These are phyloP conservation scores for Varroa destructor DNA, from an alignment of 1,140 invertebrate genomes.

Conservation along the genomic window DNA sequence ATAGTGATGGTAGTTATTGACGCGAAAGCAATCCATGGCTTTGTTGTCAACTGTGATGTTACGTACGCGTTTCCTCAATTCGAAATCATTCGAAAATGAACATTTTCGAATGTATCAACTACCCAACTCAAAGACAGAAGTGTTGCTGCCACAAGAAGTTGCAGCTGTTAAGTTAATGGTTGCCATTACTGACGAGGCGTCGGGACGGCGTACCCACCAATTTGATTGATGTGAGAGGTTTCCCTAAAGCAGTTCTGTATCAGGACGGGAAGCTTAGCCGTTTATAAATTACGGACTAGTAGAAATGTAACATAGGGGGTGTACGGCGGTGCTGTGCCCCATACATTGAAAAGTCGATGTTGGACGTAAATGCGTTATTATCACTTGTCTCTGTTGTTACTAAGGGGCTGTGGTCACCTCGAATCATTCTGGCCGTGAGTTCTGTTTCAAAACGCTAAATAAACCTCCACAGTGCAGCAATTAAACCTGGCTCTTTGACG, in stretches of 20 bases:
- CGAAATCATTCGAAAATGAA: constrained; percentile 1
- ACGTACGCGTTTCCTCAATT: background rate
- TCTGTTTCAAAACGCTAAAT: background rate
- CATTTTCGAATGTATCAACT: background rate
- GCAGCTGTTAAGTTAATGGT: constrained; percentile 7
- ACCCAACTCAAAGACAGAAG: background rate
- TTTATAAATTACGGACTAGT: too few species aligned
- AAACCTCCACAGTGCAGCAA: background rate
- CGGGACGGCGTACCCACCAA: constrained; percentile 1
- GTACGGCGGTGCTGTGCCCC: too few species aligned
- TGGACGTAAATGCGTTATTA: too few species aligned
- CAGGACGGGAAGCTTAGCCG: too few species aligned
- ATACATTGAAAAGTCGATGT: too few species aligned
- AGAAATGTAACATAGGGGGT: too few species aligned
- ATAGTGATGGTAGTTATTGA: too few species aligned
- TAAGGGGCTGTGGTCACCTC: background rate
- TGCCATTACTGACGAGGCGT: background rate
- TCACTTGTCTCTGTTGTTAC: background rate
- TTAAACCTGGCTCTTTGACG: background rate
- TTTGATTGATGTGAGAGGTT: constrained; percentile 1
- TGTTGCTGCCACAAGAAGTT: background rate
- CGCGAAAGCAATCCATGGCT: too few species aligned
- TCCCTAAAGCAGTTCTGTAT: too few species aligned
- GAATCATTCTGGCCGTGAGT: background rate
- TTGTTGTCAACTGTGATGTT: too few species aligned